Evolutionary conservation across 2,797 vertebrate species (phyloP).

Genomic region (Notolabrus celidotus): DNA sequence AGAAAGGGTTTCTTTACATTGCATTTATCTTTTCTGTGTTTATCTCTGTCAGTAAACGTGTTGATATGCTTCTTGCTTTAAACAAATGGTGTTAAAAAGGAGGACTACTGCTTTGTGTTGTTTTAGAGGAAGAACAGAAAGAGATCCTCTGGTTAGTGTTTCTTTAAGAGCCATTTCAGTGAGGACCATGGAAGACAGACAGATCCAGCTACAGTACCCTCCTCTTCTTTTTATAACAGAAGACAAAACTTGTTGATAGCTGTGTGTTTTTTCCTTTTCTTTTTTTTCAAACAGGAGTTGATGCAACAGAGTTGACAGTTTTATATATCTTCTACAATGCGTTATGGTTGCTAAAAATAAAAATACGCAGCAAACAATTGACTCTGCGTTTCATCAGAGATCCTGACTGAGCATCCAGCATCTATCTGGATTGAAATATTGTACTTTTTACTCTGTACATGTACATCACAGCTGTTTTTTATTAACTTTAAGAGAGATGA

Average conservation of each 20-base stretch:
- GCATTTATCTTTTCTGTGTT: constrained; percentile 68
- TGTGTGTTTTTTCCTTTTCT: constrained; percentile 51
- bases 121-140: constrained; percentile 44
- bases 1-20: constrained; percentile 49
- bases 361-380: constrained; percentile 63
- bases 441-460: no score
- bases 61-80: constrained; percentile 80
- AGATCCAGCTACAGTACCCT: constrained; percentile 44
- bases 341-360: constrained; percentile 81
- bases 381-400: constrained; percentile 29
- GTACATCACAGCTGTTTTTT: no score
- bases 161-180: constrained; percentile 57
- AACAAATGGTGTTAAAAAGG: constrained; percentile 72
- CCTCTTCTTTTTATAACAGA: constrained; percentile 66
- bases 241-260: constrained; percentile 67
- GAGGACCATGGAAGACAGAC: constrained; percentile 60
- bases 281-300: constrained; percentile 55
- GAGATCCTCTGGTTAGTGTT: constrained; percentile 51
- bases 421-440: no score
- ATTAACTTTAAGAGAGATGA: no score
- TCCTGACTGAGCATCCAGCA: not conserved
- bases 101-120: constrained; percentile 57
- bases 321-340: constrained; percentile 81
- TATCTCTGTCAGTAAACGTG: constrained; percentile 78
- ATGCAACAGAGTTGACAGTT: constrained; percentile 77